Conservation (phyloP, 1,140 invertebrate species). For the Sesamia nonagrioides region DNA sequence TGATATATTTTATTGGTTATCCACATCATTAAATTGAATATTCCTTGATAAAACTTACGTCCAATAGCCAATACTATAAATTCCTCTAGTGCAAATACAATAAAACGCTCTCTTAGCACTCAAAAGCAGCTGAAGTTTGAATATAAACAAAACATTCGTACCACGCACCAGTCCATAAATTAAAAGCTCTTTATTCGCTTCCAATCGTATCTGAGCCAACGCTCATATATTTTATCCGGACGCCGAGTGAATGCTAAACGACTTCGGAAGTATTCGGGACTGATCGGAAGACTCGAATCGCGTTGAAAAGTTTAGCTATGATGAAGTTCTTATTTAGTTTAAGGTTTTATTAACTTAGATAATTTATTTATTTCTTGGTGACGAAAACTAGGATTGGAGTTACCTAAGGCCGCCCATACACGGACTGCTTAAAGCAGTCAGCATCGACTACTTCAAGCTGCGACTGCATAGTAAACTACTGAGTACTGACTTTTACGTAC, state of each 20-base stretch:
- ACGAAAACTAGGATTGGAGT: too few species aligned
- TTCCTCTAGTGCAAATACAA: not conserved
- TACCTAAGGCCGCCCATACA: too few species aligned
- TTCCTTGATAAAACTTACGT: not conserved
- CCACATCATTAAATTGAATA: not conserved
- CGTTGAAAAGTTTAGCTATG: not conserved
- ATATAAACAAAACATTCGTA: slow-evolving; percentile 27
- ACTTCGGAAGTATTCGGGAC: slow-evolving; percentile 11
- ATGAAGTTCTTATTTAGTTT: not conserved
- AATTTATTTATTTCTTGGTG: too few species aligned
- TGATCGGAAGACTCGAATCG: not conserved
- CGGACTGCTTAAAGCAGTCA: too few species aligned
- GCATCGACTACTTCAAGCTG: too few species aligned
- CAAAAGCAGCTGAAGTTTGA: too few species aligned
- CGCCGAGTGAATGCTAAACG: slow-evolving; percentile 24
- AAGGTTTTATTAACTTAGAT: not conserved
- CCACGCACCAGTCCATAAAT: slow-evolving; percentile 39
- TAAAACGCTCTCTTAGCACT: not conserved
- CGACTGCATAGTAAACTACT: too few species aligned
- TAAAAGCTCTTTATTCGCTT: slow-evolving; percentile 37
- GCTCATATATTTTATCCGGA: slow-evolving; percentile 39
- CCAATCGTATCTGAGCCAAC: slow-evolving; percentile 32
- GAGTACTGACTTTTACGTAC: too few species aligned
- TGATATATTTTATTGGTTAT: too few species aligned
- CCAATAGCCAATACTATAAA: too few species aligned